Conservation (phyloP, 2,888 invertebrate genomes). For the Xylota sylvarum region DNA sequence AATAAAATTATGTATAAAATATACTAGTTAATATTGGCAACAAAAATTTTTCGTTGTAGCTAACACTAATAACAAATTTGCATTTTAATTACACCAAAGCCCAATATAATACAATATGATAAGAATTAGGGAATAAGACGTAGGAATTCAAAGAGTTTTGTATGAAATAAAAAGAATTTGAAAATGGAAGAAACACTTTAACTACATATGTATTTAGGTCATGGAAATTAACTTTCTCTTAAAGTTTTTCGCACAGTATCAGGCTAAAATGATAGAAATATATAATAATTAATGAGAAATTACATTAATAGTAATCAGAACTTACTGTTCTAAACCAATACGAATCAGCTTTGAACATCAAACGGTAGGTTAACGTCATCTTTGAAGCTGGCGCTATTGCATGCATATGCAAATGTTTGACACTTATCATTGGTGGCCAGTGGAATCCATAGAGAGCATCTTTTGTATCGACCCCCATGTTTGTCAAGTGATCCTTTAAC, state of each 20-base stretch:
- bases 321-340: slow-evolving; percentile 94
- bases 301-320: slow-evolving; percentile 70
- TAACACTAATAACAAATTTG: slow-evolving; percentile 53
- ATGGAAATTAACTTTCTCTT: slow-evolving; percentile 57
- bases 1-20: slow-evolving; percentile 44
- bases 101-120: slow-evolving; percentile 54
- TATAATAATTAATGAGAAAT: background rate
- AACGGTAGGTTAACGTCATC: slow-evolving; percentile 88
- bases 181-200: slow-evolving; percentile 71
- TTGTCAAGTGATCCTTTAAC: slow-evolving; percentile 85
- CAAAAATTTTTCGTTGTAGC: slow-evolving; percentile 30
- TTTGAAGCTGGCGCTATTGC: slow-evolving; percentile 91
- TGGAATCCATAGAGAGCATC: slow-evolving; percentile 92
- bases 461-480: slow-evolving; percentile 85
- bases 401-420: slow-evolving; percentile 93
- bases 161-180: slow-evolving; percentile 34
- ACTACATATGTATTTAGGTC: slow-evolving; percentile 9
- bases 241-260: slow-evolving; percentile 54
- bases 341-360: slow-evolving; percentile 90
- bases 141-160: slow-evolving; percentile 40
- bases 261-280: slow-evolving; percentile 39
- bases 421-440: slow-evolving; percentile 95
- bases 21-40: slow-evolving; percentile 44
- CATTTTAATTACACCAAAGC: slow-evolving; percentile 55
- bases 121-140: slow-evolving; percentile 39